A percentile compares a stretch with the other conserved stretches of the same genome.
Conservation (phyloP, 2,888 invertebrate genomes). For the Exephanes ischioxanthus region DNA sequence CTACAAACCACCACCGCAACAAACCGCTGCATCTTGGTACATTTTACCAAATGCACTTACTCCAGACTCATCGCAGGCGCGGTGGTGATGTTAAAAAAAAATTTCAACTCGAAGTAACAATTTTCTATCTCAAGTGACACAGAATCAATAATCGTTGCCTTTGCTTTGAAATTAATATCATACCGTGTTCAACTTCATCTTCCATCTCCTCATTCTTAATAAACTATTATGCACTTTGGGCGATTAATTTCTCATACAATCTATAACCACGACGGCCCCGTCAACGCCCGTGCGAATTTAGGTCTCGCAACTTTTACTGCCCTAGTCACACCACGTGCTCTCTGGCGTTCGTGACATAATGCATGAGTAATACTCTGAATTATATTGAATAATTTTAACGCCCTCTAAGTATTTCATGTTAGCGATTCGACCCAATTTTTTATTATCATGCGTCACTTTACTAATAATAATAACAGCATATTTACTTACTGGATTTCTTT, state of each 20-base stretch:
- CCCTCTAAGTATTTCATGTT: background rate
- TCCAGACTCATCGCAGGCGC: background rate
- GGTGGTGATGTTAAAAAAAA: no score
- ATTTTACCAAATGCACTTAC: background rate
- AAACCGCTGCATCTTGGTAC: background rate
- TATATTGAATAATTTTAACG: background rate
- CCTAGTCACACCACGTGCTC: background rate
- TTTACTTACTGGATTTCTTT: background rate
- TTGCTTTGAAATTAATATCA: background rate
- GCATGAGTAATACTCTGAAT: background rate
- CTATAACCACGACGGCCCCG: background rate
- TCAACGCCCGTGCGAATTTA: background rate
- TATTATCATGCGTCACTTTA: background rate
- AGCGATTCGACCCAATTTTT: background rate
- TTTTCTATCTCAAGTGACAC: no score
- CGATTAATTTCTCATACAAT: background rate
- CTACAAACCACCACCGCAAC: no score
- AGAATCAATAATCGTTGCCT: background rate
- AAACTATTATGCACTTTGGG: background rate
- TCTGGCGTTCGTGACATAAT: background rate
- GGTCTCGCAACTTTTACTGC: background rate
- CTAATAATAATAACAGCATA: background rate
- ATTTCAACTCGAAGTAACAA: no score
- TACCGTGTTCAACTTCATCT: background rate
- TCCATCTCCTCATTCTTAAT: background rate